Evolutionary conservation across 2,888 invertebrate genomes (phyloP).

Genomic region (Rapana venosa): DNA sequence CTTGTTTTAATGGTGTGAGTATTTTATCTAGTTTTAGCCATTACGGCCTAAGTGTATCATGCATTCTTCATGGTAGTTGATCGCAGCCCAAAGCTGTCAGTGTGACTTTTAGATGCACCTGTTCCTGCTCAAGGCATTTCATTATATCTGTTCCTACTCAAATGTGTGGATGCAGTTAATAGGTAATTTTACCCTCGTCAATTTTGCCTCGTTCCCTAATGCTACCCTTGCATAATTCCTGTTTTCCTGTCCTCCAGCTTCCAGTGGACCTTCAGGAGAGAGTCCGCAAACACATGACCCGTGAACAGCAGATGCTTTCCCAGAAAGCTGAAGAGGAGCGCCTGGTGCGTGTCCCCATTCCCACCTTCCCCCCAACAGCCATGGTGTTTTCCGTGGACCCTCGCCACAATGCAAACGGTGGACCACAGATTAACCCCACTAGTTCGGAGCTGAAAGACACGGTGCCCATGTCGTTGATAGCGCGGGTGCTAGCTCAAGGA

Average conservation of each 20-base stretch:
- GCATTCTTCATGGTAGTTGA: no score
- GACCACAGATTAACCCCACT: background rate
- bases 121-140: no score
- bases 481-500: slow-evolving; percentile 72
- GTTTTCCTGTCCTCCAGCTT: slow-evolving; percentile 82
- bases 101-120: no score
- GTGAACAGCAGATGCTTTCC: slow-evolving; percentile 70
- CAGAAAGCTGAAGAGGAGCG: slow-evolving; percentile 59
- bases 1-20: no score
- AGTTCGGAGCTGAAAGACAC: slow-evolving; percentile 46
- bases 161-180: no score
- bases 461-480: slow-evolving; percentile 74
- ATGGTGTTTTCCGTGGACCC: slow-evolving; percentile 83
- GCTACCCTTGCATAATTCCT: background rate
- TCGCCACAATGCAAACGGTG: slow-evolving; percentile 24
- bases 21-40: no score
- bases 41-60: no score
- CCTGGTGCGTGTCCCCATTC: slow-evolving; percentile 87
- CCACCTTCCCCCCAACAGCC: slow-evolving; percentile 90
- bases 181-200: no score
- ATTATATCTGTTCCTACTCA: no score
- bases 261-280: slow-evolving; percentile 94
- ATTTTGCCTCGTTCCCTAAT: no score
- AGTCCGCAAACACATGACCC: slow-evolving; percentile 81
- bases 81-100: no score